Evolutionary conservation across 2,113 vertebrate genomes (phyloP), one percentile per base, ranked within the genome.

Genomic region (Smithornis capensis): DNA sequence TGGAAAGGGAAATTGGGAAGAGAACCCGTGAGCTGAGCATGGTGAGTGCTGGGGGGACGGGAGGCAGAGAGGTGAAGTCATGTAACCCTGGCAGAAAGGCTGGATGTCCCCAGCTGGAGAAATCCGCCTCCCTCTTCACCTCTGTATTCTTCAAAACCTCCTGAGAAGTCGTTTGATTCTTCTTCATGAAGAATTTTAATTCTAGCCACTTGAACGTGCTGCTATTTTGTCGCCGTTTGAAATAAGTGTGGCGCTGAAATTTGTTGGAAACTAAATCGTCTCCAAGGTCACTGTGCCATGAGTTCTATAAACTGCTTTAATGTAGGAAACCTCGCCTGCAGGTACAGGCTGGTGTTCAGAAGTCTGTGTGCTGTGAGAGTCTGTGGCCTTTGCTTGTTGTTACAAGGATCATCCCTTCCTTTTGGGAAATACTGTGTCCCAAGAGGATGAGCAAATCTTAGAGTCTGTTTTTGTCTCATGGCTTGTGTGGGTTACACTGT

Each of bases 1-100:
- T 99, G 97, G 99, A 99, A 97, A 98, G 98, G 94, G 99, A 99
- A 98, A 99, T 99, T 10, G 99, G 99, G 68, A 99, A 99, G 97
- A 98, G 99, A 97, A 99, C 99, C 56, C 98, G 99, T 23, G 99
- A 99, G 96, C 98, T 99, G 87, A 99, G 98, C 91, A 97, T 99
- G 99, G 99, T 99, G 96, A 98, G 98, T 96, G 47, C 83, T 45
- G 6, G 17, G 42, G 80, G 49, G 19, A 19, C 73, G 91, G 80
- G 85, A 86, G 47, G 50, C 65, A 83, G 49, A 71, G 83, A 89
- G 45, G 68, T 71, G 31, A 64, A 59, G 77, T 70, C 76, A 59
- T 63, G 91, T 50, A 24, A 53, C 24, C 24, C 7, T 79, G 53
- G 42, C 50, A 38, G 15, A 89, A 69, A 42, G 63, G 42, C 62